Evolutionary conservation across 2,113 vertebrate species (phyloP).

Genomic region (Ameiurus melas): DNA sequence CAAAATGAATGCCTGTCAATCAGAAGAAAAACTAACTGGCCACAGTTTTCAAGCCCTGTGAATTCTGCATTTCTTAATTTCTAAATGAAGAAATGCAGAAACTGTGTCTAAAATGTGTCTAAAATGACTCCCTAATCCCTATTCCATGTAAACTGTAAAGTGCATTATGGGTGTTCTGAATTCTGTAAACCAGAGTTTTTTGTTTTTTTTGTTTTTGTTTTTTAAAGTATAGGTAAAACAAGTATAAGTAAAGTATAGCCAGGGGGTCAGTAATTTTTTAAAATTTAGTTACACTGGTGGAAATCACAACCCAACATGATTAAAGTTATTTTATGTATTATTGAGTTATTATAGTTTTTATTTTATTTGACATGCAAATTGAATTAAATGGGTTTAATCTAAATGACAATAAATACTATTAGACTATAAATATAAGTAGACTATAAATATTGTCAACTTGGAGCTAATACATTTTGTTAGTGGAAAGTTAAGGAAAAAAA

Average conservation of each 20-base stretch:
- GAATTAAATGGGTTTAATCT: background rate
- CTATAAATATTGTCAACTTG: background rate
- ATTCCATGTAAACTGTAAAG: background rate
- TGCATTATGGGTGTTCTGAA: background rate
- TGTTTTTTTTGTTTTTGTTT: no score
- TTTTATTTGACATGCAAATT: background rate
- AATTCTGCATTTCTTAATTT: background rate
- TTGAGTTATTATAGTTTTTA: background rate
- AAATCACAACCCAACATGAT: background rate
- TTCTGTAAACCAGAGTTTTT: background rate
- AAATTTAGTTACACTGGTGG: background rate
- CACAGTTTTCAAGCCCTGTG: background rate
- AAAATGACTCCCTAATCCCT: background rate
- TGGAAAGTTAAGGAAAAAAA: background rate
- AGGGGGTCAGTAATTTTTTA: background rate
- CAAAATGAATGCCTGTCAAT: background rate
- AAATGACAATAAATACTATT: background rate
- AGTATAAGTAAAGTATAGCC: background rate
- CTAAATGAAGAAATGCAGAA: no score
- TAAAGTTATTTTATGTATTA: background rate
- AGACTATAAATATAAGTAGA: background rate
- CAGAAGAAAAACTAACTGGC: background rate
- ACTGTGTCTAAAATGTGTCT: no score
- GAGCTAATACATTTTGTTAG: background rate
- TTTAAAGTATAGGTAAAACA: no score